Percentiles rank a stretch among this genome's conserved stretches.
Evolutionary conservation across 1,140 invertebrate species (phyloP).

Genomic region (Lepidurus arcticus): DNA sequence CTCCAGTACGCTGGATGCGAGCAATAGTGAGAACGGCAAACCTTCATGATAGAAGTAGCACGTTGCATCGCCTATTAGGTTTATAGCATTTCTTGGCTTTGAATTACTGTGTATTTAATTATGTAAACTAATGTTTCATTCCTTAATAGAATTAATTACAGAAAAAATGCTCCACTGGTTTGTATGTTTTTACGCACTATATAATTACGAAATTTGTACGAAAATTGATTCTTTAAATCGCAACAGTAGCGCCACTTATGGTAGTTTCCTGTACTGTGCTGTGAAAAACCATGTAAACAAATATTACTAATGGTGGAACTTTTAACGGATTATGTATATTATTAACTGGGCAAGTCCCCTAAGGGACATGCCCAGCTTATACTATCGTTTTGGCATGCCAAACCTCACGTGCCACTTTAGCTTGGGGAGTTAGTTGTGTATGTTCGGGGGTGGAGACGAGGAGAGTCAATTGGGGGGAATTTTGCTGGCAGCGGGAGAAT

Average conservation of each 20-base stretch:
- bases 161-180: background rate
- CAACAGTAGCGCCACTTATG: background rate
- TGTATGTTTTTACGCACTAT: background rate
- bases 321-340: too few relatives aligned
- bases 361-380: too few relatives aligned
- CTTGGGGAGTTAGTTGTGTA: too few relatives aligned
- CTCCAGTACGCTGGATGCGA: background rate
- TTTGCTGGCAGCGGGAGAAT: too few relatives aligned
- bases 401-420: too few relatives aligned
- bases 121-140: too few relatives aligned
- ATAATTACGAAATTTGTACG: background rate
- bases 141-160: background rate
- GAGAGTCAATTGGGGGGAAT: too few relatives aligned
- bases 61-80: background rate
- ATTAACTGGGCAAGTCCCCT: too few relatives aligned
- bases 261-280: background rate
- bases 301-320: too few relatives aligned
- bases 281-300: too few relatives aligned
- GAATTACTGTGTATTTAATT: background rate
- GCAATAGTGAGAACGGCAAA: background rate
- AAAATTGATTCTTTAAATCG: background rate
- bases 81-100: constrained; percentile 5
- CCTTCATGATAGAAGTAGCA: background rate
- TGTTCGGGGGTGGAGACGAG: too few relatives aligned
- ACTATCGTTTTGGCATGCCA: too few relatives aligned